Evolutionary conservation across 2,888 invertebrate genomes (phyloP), one percentile per base, ranked within the genome.

Genomic region (Tiliacea citrago): DNA sequence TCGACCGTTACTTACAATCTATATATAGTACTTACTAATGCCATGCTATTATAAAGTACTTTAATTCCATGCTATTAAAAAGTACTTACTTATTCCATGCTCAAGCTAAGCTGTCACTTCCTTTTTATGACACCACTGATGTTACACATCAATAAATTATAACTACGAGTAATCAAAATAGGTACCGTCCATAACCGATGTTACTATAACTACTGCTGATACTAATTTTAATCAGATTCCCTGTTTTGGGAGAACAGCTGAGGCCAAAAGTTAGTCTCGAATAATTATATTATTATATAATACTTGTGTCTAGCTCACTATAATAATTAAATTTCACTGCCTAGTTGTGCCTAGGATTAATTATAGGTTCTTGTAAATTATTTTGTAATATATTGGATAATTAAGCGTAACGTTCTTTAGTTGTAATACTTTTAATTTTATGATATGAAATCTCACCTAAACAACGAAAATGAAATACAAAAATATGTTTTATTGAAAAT

Each of bases 361-460:
- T 91, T 90, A 88, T 83, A 79, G 76, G 79, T 87, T 90, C 89
- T 89, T 94, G 92, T 95, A 95, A 94, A 94, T 94, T 94, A 94
- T 93, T 94, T 90, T 94, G 93, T 94, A 94, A 91, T 92, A 93
- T 94, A 94, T 93, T 91, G 91, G 88, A 88, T 82, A 86, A 87
- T 73, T 91, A 90, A 80, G 77, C 75, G 69, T 88, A 91, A 83
- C 70, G 75, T 82, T 81, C 76, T 83, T 69, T 91, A 89, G 77
- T 79, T 83, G 68, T 87, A 89, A 81, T 86, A 88, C 86, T 89
- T 86, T 88, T 91, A 91, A 90, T 89, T 89, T 88, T 91, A 88
- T 87, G 83, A 79, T 84, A 89, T 91, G 86, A 92, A 91, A 92
- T 92, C 92, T 93, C 93, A 93, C 91, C 90, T 91, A 91, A 85